Conservation (phyloP, 2,113 vertebrate genomes). For the Notarius quadriscutis region DNA sequence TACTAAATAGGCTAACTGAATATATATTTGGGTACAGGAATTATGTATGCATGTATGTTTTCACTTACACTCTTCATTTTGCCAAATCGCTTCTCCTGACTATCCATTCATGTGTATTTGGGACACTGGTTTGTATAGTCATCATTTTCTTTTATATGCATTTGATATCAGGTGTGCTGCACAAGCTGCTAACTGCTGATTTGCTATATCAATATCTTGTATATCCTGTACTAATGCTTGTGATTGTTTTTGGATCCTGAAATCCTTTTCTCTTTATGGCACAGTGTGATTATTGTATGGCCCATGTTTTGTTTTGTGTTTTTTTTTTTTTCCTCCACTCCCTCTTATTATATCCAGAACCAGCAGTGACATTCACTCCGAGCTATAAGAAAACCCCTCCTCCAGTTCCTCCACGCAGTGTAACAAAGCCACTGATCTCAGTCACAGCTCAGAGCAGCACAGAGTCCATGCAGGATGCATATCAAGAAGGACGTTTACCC, state of each 20-base stretch:
- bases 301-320: neutral
- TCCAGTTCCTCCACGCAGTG: constrained; percentile 91
- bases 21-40: neutral
- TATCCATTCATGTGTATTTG: neutral
- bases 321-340: neutral
- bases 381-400: constrained; percentile 96
- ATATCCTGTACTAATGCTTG: neutral
- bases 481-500: constrained; percentile 86
- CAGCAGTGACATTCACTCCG: constrained; percentile 82
- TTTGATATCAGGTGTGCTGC: neutral
- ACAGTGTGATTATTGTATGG: neutral
- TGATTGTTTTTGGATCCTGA: neutral
- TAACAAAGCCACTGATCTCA: constrained; percentile 96
- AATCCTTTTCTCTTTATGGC: neutral
- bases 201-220: neutral
- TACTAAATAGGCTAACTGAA: neutral
- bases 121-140: neutral
- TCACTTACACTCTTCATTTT: neutral
- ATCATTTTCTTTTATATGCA: neutral
- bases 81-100: neutral
- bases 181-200: neutral
- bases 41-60: neutral
- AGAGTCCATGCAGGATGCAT: constrained; percentile 95
- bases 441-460: constrained; percentile 99
- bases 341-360: constrained; percentile 63